Evolutionary conservation across 1,140 invertebrate genomes (phyloP).

Genomic region (Drosophila ercepeae): DNA sequence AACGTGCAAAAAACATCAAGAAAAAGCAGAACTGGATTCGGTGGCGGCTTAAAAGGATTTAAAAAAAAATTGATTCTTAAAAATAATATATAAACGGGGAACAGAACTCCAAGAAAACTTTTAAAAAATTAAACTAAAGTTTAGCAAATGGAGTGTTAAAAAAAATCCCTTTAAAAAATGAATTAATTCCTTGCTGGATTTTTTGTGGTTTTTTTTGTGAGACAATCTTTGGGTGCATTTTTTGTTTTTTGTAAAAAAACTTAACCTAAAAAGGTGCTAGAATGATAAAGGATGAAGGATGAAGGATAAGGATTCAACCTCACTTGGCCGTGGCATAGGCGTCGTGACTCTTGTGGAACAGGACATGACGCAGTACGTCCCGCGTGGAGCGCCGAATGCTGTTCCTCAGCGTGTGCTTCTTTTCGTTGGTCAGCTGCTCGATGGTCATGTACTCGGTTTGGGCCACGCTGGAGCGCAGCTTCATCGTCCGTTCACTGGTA

Average conservation of each 20-base stretch:
- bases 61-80: neutral
- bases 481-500: constrained; percentile 67
- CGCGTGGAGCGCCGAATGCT: constrained; percentile 76
- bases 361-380: constrained; percentile 74
- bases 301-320: too few relatives aligned
- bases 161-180: neutral
- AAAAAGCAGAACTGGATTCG: too few relatives aligned
- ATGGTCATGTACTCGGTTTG: constrained; percentile 73
- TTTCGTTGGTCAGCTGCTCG: constrained; percentile 70
- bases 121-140: neutral
- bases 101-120: neutral
- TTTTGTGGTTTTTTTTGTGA: constrained; percentile 41
- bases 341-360: constrained; percentile 78
- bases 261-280: constrained; percentile 15
- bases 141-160: neutral
- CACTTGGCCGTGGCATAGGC: constrained; percentile 68
- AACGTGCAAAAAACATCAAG: constrained; percentile 57
- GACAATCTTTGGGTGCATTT: constrained; percentile 69
- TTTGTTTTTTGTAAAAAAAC: constrained; percentile 24
- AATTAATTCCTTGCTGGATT: constrained; percentile 17
- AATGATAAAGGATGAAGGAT: neutral
- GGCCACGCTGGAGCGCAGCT: constrained; percentile 56
- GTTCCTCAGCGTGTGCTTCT: constrained; percentile 72
- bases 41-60: neutral
- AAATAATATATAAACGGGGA: constrained; percentile 3